A percentile compares a stretch with the other conserved stretches of the same genome.
phyloP scores from a whole-genome alignment of 2,113 vertebrate genomes.

The Emydocephalus ijimae region DNA sequence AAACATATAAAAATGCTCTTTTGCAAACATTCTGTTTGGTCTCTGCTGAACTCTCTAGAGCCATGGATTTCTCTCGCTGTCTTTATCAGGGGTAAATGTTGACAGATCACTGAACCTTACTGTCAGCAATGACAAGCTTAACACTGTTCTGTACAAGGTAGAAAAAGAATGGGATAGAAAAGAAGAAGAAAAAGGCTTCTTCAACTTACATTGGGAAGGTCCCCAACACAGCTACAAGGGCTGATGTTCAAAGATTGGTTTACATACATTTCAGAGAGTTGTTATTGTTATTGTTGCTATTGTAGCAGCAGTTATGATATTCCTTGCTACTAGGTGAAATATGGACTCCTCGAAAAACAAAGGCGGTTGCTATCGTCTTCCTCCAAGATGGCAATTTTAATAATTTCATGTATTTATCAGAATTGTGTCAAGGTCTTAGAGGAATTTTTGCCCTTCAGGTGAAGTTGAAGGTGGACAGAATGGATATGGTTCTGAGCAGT shows the following conservation, averaged over 20 bases:
- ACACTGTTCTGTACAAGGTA: constrained; percentile 77
- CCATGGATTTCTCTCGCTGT: constrained; percentile 79
- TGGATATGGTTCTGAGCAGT: constrained; percentile 65
- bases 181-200: constrained; percentile 63
- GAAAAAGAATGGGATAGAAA: constrained; percentile 42
- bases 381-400: constrained; percentile 78
- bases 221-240: constrained; percentile 74
- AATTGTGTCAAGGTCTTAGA: constrained; percentile 75
- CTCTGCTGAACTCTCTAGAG: constrained; percentile 81
- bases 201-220: constrained; percentile 66
- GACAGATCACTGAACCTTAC: constrained; percentile 92
- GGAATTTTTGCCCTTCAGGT: constrained; percentile 73
- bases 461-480: constrained; percentile 65
- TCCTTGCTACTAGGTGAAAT: constrained; percentile 74
- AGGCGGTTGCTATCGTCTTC: constrained; percentile 65
- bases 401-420: constrained; percentile 78
- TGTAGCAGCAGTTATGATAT: constrained; percentile 70
- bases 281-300: constrained; percentile 44
- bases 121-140: constrained; percentile 82
- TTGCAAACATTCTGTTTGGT: constrained; percentile 81
- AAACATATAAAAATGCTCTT: constrained; percentile 87
- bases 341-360: constrained; percentile 75
- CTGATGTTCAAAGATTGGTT: constrained; percentile 76
- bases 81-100: constrained; percentile 90
- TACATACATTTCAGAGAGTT: constrained; percentile 75